Percentiles rank a stretch among this genome's conserved stretches.
These are phyloP conservation scores for Rhinatrema bivittatum DNA, from an alignment of 2,797 vertebrate genomes.

Conservation along the genomic window DNA sequence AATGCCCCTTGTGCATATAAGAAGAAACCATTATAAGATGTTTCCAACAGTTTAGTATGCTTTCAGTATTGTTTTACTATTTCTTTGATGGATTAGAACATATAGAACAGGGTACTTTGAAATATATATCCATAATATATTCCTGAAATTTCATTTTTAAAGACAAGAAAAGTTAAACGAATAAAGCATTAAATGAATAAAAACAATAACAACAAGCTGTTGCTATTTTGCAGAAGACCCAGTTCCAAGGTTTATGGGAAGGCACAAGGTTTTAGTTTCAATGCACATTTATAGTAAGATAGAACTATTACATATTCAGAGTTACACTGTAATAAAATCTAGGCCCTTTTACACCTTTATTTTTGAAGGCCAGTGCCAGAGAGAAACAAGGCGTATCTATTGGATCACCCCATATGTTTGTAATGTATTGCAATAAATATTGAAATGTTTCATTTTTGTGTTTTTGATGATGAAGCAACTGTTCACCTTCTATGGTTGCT, in stretches of 20 bases:
- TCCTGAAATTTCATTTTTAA: no score
- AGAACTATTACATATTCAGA: slow-evolving; percentile 43
- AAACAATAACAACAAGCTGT: no score
- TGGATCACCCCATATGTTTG: slow-evolving; percentile 30
- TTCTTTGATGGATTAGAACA: no score
- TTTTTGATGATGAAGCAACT: slow-evolving; percentile 62
- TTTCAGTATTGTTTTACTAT: no score
- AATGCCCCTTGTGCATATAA: no score
- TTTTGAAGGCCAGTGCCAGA: slow-evolving; percentile 51
- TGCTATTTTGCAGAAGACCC: no score
- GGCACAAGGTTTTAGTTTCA: slow-evolving; percentile 34
- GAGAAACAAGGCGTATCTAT: slow-evolving; percentile 40
- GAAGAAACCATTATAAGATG: no score
- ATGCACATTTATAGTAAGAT: slow-evolving; percentile 46
- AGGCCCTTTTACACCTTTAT: slow-evolving; percentile 46
- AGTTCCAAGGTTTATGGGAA: slow-evolving; percentile 36
- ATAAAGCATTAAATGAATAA: no score
- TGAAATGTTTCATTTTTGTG: slow-evolving; percentile 53
- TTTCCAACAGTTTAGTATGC: no score
- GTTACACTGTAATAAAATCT: slow-evolving; percentile 49
- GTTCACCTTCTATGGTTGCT: slow-evolving; percentile 45
- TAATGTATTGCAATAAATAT: slow-evolving; percentile 51
- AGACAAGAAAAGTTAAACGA: no score
- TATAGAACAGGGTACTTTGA: no score
- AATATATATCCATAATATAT: no score